Conservation (phyloP, 2,113 vertebrate species). For the Thomomys bottae region DNA sequence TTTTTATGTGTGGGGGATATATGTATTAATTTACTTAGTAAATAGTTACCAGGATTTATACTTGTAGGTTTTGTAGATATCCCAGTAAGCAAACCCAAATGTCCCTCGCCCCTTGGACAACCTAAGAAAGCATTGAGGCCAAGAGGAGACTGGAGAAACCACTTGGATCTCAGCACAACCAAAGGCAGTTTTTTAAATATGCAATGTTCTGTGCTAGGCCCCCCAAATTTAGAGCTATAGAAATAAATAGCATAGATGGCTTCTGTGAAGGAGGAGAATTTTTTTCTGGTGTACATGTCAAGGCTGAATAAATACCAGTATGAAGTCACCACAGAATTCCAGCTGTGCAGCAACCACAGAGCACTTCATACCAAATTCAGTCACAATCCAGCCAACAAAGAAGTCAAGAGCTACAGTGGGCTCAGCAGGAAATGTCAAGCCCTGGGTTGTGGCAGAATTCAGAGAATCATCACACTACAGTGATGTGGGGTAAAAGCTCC, state of each 20-base stretch:
- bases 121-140: not conserved
- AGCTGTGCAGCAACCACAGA: not conserved
- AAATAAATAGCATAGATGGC: not conserved
- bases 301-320: not conserved
- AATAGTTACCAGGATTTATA: not conserved
- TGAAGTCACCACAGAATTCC: not conserved
- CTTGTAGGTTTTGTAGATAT: not conserved
- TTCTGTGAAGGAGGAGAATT: not conserved
- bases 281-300: not conserved
- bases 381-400: not conserved
- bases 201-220: not conserved
- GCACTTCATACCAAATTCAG: not conserved
- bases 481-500: not conserved
- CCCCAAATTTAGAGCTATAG: not conserved
- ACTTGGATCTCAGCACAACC: not conserved
- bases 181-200: not conserved
- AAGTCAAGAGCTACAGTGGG: not conserved
- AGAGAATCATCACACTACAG: not conserved
- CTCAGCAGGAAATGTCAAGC: slow-evolving; percentile 33
- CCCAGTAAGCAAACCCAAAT: not conserved
- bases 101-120: not conserved
- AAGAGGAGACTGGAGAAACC: not conserved
- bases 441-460: not conserved
- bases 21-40: slow-evolving; percentile 15
- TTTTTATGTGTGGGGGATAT: not conserved